Conservation (phyloP, 2,888 invertebrate species). For the Bombyx huttoni region DNA sequence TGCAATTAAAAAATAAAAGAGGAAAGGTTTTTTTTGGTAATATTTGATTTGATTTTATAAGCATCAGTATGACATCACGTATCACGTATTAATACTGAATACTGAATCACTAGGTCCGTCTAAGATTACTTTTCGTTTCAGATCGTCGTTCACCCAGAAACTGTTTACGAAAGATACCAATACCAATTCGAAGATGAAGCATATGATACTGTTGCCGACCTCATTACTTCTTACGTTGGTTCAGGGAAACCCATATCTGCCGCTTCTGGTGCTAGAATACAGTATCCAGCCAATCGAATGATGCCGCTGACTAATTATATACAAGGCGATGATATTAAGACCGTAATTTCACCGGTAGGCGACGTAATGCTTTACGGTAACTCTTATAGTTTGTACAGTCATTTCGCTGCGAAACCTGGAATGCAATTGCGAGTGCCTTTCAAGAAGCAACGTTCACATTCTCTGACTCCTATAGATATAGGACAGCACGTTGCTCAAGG, state of each 20-base stretch:
- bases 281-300: slow-evolving; percentile 86
- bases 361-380: slow-evolving; percentile 43
- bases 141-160: slow-evolving; percentile 89
- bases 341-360: slow-evolving; percentile 39
- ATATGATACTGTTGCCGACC: slow-evolving; percentile 92
- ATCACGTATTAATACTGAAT: no score
- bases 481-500: slow-evolving; percentile 62
- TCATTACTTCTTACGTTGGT: slow-evolving; percentile 94
- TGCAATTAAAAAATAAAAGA: no score
- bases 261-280: slow-evolving; percentile 90
- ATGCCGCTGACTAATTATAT: slow-evolving; percentile 82
- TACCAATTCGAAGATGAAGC: slow-evolving; percentile 96
- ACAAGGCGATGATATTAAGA: slow-evolving; percentile 44
- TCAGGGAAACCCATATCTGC: slow-evolving; percentile 91
- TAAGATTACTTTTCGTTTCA: slow-evolving; percentile 29
- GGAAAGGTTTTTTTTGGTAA: no score
- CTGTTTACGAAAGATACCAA: slow-evolving; percentile 92
- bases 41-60: no score
- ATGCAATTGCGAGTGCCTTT: slow-evolving; percentile 50
- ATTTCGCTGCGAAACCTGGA: slow-evolving; percentile 56
- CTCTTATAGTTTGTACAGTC: slow-evolving; percentile 61
- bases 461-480: slow-evolving; percentile 77
- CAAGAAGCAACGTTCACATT: slow-evolving; percentile 81
- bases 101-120: no score
- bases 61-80: no score